Base-by-base conservation (phyloP, 2,888 invertebrate species). In the Tetranychus truncatus region DNA sequence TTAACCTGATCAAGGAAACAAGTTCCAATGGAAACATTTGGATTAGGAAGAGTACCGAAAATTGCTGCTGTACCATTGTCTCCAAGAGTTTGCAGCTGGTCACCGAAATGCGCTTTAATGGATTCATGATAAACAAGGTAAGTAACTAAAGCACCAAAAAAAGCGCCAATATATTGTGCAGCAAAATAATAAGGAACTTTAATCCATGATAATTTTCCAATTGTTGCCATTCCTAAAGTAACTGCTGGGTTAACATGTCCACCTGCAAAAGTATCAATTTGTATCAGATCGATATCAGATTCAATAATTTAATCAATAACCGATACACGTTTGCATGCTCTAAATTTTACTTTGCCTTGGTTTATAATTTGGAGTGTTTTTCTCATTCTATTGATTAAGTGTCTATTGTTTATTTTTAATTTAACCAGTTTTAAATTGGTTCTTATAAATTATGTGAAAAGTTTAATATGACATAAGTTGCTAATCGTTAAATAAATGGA, bases 31-130 rank as follows among this genome's bases (percentile, higher is more conserved):
- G 82, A 80, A 9, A 85, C 81, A 77, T 81, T 83, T 1, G 80
- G 78, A 67, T 82, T 80, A 1, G 86, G 86, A 78, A 84, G 85
- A 1, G 86, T 86, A 46, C 84, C 82, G 80, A 84, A 86, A 73
- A 86, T 85, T 18, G 83, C 84, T 1, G 85, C 86, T 0, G 86
- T 86, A 3, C 80, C 82, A 72, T 72, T 72, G 5, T 80, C 78
- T 1, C 83, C 83, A 9, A 78, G 78, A 8, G 82, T 80, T 20
- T 78, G 77, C 11, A 84, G 79, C 6, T 77, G 79, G 0, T 84
- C 84, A 45, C 79, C 80, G 71, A 77, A 80, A 8, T 76, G 76
- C 67, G 78, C 76, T 1, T 69, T 55, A 66, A 81, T 75, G 18
- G 80, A 80, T 45, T 81, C 80, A 78, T 76, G 21, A 75, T 77